Base-by-base conservation (phyloP, 2,888 invertebrate species). In the Agrotis exclamationis region DNA sequence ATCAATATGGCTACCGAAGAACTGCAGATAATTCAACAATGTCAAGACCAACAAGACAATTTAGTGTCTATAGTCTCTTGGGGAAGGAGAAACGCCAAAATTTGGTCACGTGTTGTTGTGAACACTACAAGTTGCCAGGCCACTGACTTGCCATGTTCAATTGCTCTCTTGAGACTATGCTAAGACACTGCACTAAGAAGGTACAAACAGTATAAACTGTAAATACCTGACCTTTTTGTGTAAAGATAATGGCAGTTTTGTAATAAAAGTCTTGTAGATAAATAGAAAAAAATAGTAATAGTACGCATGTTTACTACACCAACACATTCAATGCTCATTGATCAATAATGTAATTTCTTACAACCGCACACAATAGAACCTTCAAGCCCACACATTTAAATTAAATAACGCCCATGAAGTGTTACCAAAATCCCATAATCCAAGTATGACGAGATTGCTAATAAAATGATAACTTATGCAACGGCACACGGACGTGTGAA, bases 401-500 rank as follows among this genome's bases (percentile, higher is more conserved):
- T 84, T 62, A 63, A 85, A 68, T 70, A 74, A 69, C 39, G 50
- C 63, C 67, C 39, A 74, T 70, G 79, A 71, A 71, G 66, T 64
- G 67, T 72, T 78, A 75, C 65, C 66, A 58, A 54, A 56, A 60
- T 76, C 59, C 54, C 66, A 79, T 79, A 70, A 82, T 69, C 78
- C 72, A 79, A 77, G 77, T 85, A 84, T 87, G 89, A 86, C 78
- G 68, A 81, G 78, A 39, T 56, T 59, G 56, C 28, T 77, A 71
- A 77, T 77, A 71, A 77, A 78, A 53, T 75, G 44, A 28, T 45
- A 65, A 77, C 67, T 90, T 92, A 90, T 81, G 90, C 85, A 90
- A 92, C 84, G 83, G 69, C 82, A 74, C 65, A 80, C 79, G 47
- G 71, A 83, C 88, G 89, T 88, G 89, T 85, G 92, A 93, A 92